Evolutionary conservation across 2,888 invertebrate genomes (phyloP).

Genomic region (Orthosia incerta): DNA sequence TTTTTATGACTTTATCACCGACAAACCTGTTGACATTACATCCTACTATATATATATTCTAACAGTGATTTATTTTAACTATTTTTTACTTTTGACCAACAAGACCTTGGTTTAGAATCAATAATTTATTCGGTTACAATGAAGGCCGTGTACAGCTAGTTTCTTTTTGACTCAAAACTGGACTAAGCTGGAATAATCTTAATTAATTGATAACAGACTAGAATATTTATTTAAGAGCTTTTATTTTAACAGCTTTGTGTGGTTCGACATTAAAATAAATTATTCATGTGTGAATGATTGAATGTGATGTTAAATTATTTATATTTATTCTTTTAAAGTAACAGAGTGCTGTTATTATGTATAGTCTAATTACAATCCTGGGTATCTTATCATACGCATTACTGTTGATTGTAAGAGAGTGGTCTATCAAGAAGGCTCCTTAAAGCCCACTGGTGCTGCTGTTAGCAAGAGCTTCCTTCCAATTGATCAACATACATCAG

Average conservation of each 20-base stretch:
- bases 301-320: no score
- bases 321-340: not conserved
- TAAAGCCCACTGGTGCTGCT: no score
- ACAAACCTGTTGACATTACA: constrained; percentile 2
- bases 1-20: not conserved
- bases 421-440: not conserved
- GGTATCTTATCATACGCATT: no score
- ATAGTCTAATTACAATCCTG: no score
- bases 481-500: no score
- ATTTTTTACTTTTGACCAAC: not conserved
- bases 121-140: constrained; percentile 1
- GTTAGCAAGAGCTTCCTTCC: no score
- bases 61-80: not conserved
- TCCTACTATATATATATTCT: not conserved
- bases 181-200: not conserved
- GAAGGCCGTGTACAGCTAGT: not conserved
- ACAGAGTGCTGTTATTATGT: not conserved
- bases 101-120: not conserved
- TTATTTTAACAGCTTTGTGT: not conserved
- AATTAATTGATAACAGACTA: not conserved
- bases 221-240: not conserved
- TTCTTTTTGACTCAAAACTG: not conserved
- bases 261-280: not conserved
- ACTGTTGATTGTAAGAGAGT: no score
- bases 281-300: not conserved